Percentiles rank a stretch among this genome's conserved stretches.
These are phyloP conservation scores for Glyphotaelius pellucidus DNA, from an alignment of 2,888 invertebrate genomes.

Conservation along the genomic window DNA sequence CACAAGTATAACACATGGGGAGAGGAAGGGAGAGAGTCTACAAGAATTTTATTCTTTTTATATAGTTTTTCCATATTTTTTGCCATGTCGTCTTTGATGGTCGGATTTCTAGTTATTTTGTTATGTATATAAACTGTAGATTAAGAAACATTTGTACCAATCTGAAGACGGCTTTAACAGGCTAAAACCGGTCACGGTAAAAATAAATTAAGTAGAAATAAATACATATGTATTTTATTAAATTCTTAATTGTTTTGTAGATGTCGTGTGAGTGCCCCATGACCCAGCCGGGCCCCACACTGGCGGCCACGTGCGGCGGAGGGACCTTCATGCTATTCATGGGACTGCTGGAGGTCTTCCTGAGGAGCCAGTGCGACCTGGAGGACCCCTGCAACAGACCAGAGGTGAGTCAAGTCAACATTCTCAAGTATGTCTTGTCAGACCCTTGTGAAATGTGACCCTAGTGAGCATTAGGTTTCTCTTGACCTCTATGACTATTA, in stretches of 20 bases:
- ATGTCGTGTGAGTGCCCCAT: conserved; percentile 88
- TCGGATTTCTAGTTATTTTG: too few relatives aligned
- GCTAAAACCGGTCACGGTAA: too few relatives aligned
- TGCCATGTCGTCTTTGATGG: too few relatives aligned
- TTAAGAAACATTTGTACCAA: too few relatives aligned
- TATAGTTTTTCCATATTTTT: too few relatives aligned
- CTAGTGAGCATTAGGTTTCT: not conserved
- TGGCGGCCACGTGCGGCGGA: conserved; percentile 91
- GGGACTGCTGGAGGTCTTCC: conserved; percentile 91
- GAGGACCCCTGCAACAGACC: conserved; percentile 91
- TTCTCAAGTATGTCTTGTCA: not conserved
- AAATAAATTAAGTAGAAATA: too few relatives aligned
- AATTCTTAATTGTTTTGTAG: conserved; percentile 68
- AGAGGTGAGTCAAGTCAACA: conserved; percentile 68
- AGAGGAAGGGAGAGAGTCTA: too few relatives aligned
- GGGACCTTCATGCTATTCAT: conserved; percentile 93
- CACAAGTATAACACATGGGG: too few relatives aligned
- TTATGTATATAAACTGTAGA: too few relatives aligned
- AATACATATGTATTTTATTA: too few relatives aligned
- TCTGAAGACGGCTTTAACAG: too few relatives aligned
- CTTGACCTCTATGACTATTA: not conserved
- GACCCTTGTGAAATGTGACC: not conserved
- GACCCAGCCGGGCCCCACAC: conserved; percentile 88
- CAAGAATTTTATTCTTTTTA: too few relatives aligned
- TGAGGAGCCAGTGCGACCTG: conserved; percentile 90